phyloP scores from a whole-genome alignment of 1,140 invertebrate species.

The Micrasema minimum region DNA sequence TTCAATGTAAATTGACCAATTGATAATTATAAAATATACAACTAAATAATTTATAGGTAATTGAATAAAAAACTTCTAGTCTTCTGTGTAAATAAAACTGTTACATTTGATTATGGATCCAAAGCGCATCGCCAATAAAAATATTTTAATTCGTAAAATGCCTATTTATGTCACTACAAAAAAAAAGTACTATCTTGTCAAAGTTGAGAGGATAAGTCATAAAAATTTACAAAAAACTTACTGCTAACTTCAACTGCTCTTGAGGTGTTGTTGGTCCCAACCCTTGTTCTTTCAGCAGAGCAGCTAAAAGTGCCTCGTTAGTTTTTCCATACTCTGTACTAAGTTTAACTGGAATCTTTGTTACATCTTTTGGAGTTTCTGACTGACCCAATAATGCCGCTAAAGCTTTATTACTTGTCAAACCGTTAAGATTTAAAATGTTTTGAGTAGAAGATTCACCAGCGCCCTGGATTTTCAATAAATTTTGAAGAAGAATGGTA shows the following conservation, averaged over 20 bases:
- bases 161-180: no score
- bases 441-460: conserved; percentile 60
- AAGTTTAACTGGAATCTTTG: conserved; percentile 60
- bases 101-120: no score
- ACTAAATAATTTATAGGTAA: no score
- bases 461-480: conserved; percentile 62
- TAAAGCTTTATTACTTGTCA: conserved; percentile 62
- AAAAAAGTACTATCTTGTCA: no score
- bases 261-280: conserved; percentile 74
- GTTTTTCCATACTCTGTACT: conserved; percentile 69
- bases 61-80: no score
- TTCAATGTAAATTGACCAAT: no score
- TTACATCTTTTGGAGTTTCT: conserved; percentile 58
- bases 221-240: conserved; percentile 60
- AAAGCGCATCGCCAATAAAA: no score
- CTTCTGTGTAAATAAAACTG: no score
- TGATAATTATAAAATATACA: no score
- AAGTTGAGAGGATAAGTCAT: no score
- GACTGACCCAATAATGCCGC: conserved; percentile 59
- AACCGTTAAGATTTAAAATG: conserved; percentile 53
- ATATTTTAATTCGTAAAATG: no score
- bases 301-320: conserved; percentile 74
- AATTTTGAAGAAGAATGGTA: conserved; percentile 62
- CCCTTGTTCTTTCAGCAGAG: conserved; percentile 73
- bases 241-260: conserved; percentile 70